Base-by-base conservation (phyloP, 2,888 invertebrate genomes). In the Cryptophagus acutangulus region DNA sequence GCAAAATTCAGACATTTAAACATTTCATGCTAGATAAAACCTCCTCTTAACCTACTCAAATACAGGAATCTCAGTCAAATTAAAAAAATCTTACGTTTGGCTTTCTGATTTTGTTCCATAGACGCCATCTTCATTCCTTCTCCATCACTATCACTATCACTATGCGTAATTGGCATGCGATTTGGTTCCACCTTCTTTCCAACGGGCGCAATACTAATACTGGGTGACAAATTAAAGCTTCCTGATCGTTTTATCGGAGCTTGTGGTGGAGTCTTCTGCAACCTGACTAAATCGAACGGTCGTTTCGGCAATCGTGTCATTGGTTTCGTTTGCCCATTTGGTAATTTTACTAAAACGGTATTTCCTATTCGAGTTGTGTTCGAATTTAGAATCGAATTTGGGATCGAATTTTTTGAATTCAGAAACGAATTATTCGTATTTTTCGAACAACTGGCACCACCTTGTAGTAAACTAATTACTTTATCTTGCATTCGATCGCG, bases 401-500 rank as follows among this genome's bases (percentile, higher is more conserved):
- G 34, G 34, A 34, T 34, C 13, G 17, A 13, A 2, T 34, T 2
- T 17, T 2, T 34, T 18, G 17, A 17, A 17, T 34, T 17, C 17
- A 20, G 3, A 14, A 33, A 12, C 33, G 18, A 14, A 33, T 2
- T 33, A 33, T 33, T 33, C 17, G n/a, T n/a, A n/a, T n/a, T n/a
- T n/a, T n/a, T n/a, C 17, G 10, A 5, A 28, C 28, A 10, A 31
- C 15, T 15, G 24, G 48, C 49, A 62, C 67, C 66, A 38, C 84
- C 84, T 72, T 84, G 84, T 38, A 87, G 68, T 31, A 86, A 66
- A 28, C 84, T 83, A 52, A 85, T 71, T 29, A 85, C 84, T 57
- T 81, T 78, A 49, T 75, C 74, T 62, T 85, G 84, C 50, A 82
- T 80, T 40, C 81, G 71, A 63, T 83, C 87, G 36, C 86, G 75